Evolutionary conservation across 2,888 invertebrate genomes (phyloP), one percentile per base, ranked within the genome.

Genomic region (Augochlorella aurata): DNA sequence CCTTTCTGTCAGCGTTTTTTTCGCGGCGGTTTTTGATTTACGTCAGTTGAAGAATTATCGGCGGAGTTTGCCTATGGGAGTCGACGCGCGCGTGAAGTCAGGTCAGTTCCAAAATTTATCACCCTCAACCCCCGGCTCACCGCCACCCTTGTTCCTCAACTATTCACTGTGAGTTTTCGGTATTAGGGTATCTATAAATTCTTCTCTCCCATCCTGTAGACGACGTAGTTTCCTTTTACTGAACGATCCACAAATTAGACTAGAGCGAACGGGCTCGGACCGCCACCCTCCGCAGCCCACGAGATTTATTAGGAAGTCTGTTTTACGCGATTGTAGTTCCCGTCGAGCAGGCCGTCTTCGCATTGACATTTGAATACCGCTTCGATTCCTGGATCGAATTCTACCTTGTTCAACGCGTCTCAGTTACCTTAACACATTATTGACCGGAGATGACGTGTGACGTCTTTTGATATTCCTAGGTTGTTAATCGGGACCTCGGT

Each of bases 81-180:
- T 72, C 74, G 69, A 14, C 50, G 79, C 74, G 81, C 87, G 73
- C 81, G 81, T 84, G 84, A 67, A 74, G 81, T 61, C 69, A 68
- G 88, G 87, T 88, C 89, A 89, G 85, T 85, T 83, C 21, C 58
- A 70, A 71, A 87, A 90, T 91, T 90, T 91, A 91, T 90, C 82
- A 84, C 83, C 74, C 58, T 47, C 65, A 5, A 50, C 54, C 69
- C 18, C 74, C 65, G 29, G 21, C n/a, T 5, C 45, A 3, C 29
- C 38, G 9, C n/a, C 52, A 5, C n/a, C 52, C 63, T 68, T 73
- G 74, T 66, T 83, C 78, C 66, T 80, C 50, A 85, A 88, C 86
- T 86, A 86, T 88, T 85, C 89, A 77, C 87, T 49, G 80, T 70
- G 85, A 86, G 87, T 87, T 89, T 84, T 89, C 89, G 87, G 84